phyloP scores from a whole-genome alignment of 2,797 vertebrate genomes.

The Arctocebus calabarensis region DNA sequence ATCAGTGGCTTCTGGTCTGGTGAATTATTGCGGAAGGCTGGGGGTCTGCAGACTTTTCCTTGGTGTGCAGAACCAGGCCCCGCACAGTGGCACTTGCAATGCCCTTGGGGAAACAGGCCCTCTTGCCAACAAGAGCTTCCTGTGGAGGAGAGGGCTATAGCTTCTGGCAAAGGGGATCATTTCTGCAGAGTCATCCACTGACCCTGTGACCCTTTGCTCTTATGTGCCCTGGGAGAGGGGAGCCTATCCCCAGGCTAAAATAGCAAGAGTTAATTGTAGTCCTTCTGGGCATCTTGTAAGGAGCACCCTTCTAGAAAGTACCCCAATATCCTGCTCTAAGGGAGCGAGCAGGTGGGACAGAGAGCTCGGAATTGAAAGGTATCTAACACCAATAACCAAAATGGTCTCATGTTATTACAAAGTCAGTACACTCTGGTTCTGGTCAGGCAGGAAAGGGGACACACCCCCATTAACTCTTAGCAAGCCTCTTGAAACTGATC shows the following conservation, averaged over 20 bases:
- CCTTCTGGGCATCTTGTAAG: conserved; percentile 50
- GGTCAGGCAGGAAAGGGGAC: not conserved
- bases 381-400: conserved; percentile 13
- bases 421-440: conserved; percentile 4
- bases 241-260: conserved; percentile 37
- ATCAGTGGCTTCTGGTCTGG: conserved; percentile 83
- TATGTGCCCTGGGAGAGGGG: conserved; percentile 2
- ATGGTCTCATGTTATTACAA: conserved; percentile 42
- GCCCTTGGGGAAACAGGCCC: conserved; percentile 67
- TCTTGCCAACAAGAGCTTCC: conserved; percentile 37
- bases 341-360: conserved; percentile 51
- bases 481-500: not conserved
- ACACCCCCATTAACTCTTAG: conserved; percentile 9
- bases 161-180: conserved; percentile 24
- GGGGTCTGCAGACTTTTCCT: conserved; percentile 65
- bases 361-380: conserved; percentile 39
- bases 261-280: conserved; percentile 23
- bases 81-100: conserved; percentile 50
- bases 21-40: conserved; percentile 87
- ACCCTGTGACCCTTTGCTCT: conserved; percentile 53
- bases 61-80: conserved; percentile 54
- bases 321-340: conserved; percentile 15
- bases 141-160: not conserved
- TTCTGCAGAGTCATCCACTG: conserved; percentile 23
- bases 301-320: conserved; percentile 39